Evolutionary conservation across 2,113 vertebrate genomes (phyloP).

Genomic region (Corythornis madagascariensis): DNA sequence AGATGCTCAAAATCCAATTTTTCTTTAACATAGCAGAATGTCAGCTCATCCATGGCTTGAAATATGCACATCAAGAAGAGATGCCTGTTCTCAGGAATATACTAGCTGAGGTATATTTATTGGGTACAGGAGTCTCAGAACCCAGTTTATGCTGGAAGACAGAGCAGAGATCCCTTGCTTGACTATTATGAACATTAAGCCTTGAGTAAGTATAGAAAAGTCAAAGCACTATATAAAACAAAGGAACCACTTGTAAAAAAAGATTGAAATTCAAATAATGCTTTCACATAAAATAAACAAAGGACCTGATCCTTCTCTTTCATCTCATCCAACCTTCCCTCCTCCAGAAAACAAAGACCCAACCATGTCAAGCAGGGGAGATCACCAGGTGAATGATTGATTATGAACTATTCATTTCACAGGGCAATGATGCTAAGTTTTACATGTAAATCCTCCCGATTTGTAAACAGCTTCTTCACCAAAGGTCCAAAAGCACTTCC

Average conservation of each 20-base stretch:
- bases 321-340: neutral
- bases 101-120: neutral
- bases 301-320: neutral
- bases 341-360: neutral
- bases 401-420: neutral
- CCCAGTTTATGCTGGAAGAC: neutral
- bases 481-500: neutral
- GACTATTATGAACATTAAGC: neutral
- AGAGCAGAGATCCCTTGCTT: neutral
- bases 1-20: neutral
- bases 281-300: constrained; percentile 10
- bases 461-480: neutral
- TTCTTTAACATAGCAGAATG: neutral
- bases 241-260: neutral
- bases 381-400: constrained; percentile 12
- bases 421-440: neutral
- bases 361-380: neutral
- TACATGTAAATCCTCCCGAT: neutral
- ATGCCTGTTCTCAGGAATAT: neutral
- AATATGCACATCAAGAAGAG: neutral
- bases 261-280: neutral
- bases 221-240: neutral
- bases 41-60: neutral
- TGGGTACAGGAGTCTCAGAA: neutral
- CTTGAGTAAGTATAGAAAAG: neutral